Conservation (phyloP, 2,888 invertebrate species). For the Scelioninae gen. 1 region DNA sequence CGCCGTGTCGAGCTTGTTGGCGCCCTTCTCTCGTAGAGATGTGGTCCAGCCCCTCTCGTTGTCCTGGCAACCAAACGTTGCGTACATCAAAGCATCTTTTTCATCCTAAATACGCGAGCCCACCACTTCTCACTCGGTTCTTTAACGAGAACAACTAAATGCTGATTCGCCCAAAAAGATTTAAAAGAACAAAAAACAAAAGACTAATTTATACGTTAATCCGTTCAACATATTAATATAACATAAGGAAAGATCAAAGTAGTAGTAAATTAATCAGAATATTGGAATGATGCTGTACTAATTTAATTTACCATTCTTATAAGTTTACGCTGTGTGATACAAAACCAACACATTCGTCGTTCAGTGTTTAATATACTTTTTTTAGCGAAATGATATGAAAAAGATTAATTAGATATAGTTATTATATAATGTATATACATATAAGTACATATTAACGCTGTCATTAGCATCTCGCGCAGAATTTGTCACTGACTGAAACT, state of each 20-base stretch:
- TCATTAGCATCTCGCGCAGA: no score
- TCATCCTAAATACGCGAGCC: conserved; percentile 67
- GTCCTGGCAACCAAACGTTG: conserved; percentile 81
- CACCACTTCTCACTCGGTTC: conserved; percentile 45
- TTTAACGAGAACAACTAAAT: conserved; percentile 49
- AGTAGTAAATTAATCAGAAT: no score
- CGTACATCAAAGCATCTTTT: conserved; percentile 72
- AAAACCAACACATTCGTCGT: no score
- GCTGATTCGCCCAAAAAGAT: conserved; percentile 17
- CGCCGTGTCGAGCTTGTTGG: conserved; percentile 66
- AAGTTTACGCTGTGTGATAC: no score
- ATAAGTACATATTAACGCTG: no score
- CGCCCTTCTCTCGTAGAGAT: conserved; percentile 77
- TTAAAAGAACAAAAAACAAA: neutral
- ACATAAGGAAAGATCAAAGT: conserved; percentile 11
- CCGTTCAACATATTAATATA: conserved; percentile 6
- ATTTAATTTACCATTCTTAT: no score
- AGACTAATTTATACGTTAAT: conserved; percentile 19
- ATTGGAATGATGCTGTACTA: no score
- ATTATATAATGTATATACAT: no score
- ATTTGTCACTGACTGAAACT: no score
- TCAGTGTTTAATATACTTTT: no score
- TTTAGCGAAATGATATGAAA: no score
- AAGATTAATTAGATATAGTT: no score
- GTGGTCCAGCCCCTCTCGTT: conserved; percentile 83